phyloP scores from a whole-genome alignment of 2,888 invertebrate genomes.

The Drosophila nr. perissopoda region DNA sequence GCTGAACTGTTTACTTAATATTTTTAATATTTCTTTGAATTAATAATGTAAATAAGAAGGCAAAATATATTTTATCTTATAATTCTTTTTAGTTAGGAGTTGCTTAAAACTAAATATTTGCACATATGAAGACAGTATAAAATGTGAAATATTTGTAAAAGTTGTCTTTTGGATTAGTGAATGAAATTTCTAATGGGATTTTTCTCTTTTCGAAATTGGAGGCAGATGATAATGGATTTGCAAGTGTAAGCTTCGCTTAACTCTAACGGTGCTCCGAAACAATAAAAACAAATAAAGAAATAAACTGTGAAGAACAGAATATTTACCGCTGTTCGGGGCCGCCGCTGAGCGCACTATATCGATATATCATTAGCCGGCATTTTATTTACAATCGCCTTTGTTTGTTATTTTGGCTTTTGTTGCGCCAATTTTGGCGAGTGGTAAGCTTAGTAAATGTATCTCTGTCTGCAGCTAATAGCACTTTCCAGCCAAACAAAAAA shows the following conservation, averaged over 20 bases:
- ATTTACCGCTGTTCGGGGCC: conserved; percentile 35
- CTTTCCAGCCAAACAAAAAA: conserved; percentile 54
- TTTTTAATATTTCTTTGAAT: too few relatives aligned
- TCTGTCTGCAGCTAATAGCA: conserved; percentile 68
- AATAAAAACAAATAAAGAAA: conserved; percentile 46
- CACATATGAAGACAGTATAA: neutral
- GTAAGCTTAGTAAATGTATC: conserved; percentile 42
- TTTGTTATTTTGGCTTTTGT: conserved; percentile 66
- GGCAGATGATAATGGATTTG: conserved; percentile 28
- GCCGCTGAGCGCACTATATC: conserved; percentile 61
- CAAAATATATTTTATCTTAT: neutral
- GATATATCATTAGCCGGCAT: conserved; percentile 78
- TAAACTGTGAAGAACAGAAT: conserved; percentile 57
- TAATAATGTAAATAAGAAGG: neutral
- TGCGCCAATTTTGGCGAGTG: conserved; percentile 58
- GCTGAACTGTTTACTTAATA: conserved; percentile 1
- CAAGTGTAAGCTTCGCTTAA: conserved; percentile 53
- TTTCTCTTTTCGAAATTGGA: neutral
- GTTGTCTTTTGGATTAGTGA: neutral
- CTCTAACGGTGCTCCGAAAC: conserved; percentile 64
- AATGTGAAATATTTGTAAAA: neutral
- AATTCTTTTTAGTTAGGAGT: neutral
- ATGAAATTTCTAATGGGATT: neutral
- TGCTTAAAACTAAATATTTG: neutral
- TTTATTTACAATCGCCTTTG: conserved; percentile 80